Evolutionary conservation across 2,888 invertebrate genomes (phyloP), one percentile per base, ranked within the genome.

Genomic region (Brenthis hecate): DNA sequence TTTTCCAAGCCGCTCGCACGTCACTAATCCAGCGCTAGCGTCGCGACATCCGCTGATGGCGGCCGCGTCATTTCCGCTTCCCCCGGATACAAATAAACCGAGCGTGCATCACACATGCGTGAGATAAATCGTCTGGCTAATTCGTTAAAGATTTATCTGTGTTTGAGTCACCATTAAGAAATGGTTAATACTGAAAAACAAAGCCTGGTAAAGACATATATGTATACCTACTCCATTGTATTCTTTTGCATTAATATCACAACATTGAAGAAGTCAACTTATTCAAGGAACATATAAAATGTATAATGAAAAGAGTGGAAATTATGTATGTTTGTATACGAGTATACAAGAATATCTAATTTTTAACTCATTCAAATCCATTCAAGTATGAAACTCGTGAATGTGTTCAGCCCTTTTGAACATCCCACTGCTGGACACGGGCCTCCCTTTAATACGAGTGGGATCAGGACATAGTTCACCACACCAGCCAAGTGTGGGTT

Each of bases 81-180:
- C 75, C 77, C 76, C 80, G 82, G 84, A 82, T 81, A 80, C 77
- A 81, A 81, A 80, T 80, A 83, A 86, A 85, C 85, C 80, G 85
- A 84, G 85, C 87, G 85, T 85, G 82, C 77, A 78, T 85, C 88
- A 85, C 87, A 86, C 87, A 82, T 83, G 87, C 86, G 85, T 83
- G 85, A 77, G 84, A 83, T 84, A 85, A 90, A 91, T 90, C 86
- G 89, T 77, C 78, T 78, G 86, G 78, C 80, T 89, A 87, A 90
- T 88, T 80, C 82, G 75, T 76, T 72, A 72, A 75, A 85, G 70
- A 72, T 71, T 70, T 70, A 62, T 71, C 65, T 71, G 54, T 32
- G 68, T 53, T 72, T 69, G 68, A 63, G 57, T 58, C 65, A 53
- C 19, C 43, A 14, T 32, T 62, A 53, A 61, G 51, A 51, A 16